These are phyloP conservation scores for Pelvicachromis taeniatus DNA, from an alignment of 2,113 vertebrate genomes.

Conservation along the genomic window DNA sequence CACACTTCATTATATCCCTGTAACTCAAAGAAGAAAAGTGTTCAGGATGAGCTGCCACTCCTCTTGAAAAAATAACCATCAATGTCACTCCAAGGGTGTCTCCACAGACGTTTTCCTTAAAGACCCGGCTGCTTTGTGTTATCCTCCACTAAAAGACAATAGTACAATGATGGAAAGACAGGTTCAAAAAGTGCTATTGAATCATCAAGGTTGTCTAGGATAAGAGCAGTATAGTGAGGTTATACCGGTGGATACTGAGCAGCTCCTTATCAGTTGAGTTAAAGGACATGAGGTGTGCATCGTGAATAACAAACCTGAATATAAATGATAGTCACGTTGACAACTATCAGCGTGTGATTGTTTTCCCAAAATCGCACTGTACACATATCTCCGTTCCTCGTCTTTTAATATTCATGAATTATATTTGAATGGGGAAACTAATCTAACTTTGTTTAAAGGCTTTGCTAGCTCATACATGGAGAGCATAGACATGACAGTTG, in stretches of 20 bases:
- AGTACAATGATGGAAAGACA: conserved; percentile 1
- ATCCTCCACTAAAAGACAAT: conserved; percentile 17
- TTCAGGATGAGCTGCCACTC: neutral
- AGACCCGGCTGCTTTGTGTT: conserved; percentile 21
- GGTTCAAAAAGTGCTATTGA: conserved; percentile 48
- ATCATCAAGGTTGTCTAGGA: conserved; percentile 61
- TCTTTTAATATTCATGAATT: conserved; percentile 56
- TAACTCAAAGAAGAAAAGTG: conserved; percentile 11
- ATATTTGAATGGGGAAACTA: conserved; percentile 26
- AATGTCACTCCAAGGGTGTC: conserved; percentile 55
- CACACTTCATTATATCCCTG: neutral
- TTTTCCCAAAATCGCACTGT: conserved; percentile 25
- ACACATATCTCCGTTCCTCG: conserved; percentile 8
- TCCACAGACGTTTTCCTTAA: conserved; percentile 7
- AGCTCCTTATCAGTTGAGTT: conserved; percentile 59
- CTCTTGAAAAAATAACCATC: conserved; percentile 1
- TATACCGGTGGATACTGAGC: conserved; percentile 33
- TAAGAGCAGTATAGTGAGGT: conserved; percentile 40
- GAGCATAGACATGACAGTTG: neutral
- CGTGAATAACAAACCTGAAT: conserved; percentile 52
- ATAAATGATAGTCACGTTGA: conserved; percentile 56
- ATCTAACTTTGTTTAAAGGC: conserved; percentile 48
- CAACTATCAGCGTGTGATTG: conserved; percentile 32
- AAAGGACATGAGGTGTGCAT: conserved; percentile 48
- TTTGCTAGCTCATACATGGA: conserved; percentile 18